Conservation (phyloP, 2,113 vertebrate genomes). For the Zosterops hypoxanthus region DNA sequence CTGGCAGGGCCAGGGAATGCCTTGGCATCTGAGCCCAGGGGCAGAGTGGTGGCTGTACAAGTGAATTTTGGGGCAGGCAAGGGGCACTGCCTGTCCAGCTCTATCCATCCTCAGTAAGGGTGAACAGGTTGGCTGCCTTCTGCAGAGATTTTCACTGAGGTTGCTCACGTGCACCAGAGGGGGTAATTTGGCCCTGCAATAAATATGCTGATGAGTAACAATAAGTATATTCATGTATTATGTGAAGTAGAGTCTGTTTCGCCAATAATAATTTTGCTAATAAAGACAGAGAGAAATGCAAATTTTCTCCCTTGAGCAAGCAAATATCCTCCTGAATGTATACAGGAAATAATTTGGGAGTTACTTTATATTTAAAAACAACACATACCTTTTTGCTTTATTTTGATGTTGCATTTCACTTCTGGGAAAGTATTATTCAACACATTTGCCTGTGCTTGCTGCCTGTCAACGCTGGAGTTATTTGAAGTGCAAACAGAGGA, state of each 20-base stretch:
- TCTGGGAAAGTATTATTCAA: background rate
- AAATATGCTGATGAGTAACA: constrained; percentile 16
- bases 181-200: background rate
- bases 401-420: constrained; percentile 7
- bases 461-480: background rate
- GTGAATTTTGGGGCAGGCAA: background rate
- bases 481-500: constrained; percentile 15
- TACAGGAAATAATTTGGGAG: background rate
- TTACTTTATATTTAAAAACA: background rate
- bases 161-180: background rate
- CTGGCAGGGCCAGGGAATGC: background rate
- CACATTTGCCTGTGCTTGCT: background rate
- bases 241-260: background rate
- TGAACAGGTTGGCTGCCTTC: background rate
- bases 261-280: background rate
- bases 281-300: background rate
- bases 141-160: background rate
- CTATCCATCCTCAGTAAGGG: background rate
- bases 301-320: background rate
- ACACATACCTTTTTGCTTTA: background rate
- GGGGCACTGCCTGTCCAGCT: background rate
- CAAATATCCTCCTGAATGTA: background rate
- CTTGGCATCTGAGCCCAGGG: background rate
- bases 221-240: background rate
- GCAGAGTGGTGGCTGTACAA: background rate